These are phyloP conservation scores for Idaea biselata DNA, from an alignment of 2,888 invertebrate species.

Conservation along the genomic window DNA sequence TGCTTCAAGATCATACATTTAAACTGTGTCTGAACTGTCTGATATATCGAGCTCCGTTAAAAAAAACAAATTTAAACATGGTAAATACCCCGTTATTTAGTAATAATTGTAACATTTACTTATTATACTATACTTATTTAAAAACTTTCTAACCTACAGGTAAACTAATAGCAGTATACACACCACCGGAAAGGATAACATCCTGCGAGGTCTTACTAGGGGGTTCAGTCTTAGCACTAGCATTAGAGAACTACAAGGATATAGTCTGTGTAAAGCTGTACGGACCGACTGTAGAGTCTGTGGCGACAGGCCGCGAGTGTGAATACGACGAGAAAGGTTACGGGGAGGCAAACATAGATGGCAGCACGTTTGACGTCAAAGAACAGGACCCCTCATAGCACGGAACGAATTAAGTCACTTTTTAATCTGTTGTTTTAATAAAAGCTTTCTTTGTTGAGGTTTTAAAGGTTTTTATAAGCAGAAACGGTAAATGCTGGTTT, in stretches of 20 bases:
- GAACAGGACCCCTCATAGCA: conserved; percentile 65
- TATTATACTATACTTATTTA: neutral
- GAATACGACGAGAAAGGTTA: conserved; percentile 80
- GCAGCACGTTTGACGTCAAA: conserved; percentile 77
- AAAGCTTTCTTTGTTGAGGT: neutral
- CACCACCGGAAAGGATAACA: conserved; percentile 86
- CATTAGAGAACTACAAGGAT: conserved; percentile 83
- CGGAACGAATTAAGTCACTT: conserved; percentile 10
- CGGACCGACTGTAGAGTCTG: conserved; percentile 60
- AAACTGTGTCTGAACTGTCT: no score
- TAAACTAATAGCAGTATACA: conserved; percentile 88
- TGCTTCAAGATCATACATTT: no score
- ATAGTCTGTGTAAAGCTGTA: conserved; percentile 84
- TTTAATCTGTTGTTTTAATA: neutral
- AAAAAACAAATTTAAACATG: no score
- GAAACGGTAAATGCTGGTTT: no score
- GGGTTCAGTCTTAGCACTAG: conserved; percentile 85
- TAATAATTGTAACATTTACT: no score
- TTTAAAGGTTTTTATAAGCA: no score
- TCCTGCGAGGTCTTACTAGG: conserved; percentile 89
- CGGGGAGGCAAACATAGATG: conserved; percentile 52
- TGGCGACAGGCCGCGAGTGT: conserved; percentile 56
- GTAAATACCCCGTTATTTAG: no score
- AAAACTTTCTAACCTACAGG: conserved; percentile 73
- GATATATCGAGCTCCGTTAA: no score